Percentiles rank a stretch among this genome's conserved stretches.
Evolutionary conservation across 2,113 vertebrate genomes (phyloP).

Genomic region (Motacilla tschutschensis): DNA sequence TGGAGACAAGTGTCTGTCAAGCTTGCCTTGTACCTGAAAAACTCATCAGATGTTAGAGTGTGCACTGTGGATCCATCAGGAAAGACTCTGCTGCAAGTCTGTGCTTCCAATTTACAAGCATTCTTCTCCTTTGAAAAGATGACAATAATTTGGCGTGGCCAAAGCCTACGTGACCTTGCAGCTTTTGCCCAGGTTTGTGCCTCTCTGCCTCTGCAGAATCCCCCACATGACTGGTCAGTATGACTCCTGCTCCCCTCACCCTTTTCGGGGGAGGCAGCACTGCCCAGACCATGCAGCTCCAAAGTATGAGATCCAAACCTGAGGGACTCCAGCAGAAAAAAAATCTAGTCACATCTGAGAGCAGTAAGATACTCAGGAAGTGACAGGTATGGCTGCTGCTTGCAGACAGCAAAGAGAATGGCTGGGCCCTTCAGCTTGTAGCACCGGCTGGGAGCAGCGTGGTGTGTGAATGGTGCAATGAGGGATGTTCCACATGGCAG

Average conservation of each 20-base stretch:
- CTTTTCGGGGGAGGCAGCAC: not conserved
- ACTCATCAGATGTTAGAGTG: not conserved
- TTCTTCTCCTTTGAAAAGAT: not conserved
- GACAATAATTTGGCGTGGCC: not conserved
- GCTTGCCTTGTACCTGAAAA: not conserved
- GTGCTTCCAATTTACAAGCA: not conserved
- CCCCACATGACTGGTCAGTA: rapidly evolving
- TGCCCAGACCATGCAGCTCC: rapidly evolving
- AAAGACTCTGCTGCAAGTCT: not conserved
- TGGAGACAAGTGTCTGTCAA: not conserved
- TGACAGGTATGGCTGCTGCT: not conserved
- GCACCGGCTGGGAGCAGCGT: not conserved
- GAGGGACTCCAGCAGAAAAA: not conserved
- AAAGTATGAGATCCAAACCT: not conserved
- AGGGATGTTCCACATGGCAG: not conserved
- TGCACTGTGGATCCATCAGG: not conserved
- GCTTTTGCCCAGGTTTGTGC: not conserved
- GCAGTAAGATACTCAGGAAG: not conserved
- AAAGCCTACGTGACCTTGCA: not conserved
- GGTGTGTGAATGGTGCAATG: not conserved
- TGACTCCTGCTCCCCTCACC: not conserved
- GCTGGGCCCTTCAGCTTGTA: not conserved
- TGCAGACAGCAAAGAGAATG: not conserved
- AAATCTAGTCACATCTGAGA: not conserved
- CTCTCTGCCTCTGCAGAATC: not conserved